A percentile compares a stretch with the other conserved stretches of the same genome.
phyloP scores from a whole-genome alignment of 2,888 invertebrate species.

The Pheosia tremula region DNA sequence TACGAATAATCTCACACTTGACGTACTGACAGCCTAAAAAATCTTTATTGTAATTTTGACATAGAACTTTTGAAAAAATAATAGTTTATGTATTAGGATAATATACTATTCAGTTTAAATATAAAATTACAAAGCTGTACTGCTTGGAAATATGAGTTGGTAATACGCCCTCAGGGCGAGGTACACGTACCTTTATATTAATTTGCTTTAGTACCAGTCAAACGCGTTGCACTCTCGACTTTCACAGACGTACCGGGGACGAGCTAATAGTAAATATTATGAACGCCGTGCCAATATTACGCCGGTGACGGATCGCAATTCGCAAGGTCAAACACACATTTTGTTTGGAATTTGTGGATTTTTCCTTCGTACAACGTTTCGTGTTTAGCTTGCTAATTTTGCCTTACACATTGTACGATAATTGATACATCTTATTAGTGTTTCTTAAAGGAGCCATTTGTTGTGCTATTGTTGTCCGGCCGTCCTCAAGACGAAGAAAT shows the following conservation, averaged over 20 bases:
- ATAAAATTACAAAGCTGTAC: too few species aligned
- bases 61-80: too few species aligned
- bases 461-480: too few species aligned
- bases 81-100: too few species aligned
- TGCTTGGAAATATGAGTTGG: too few species aligned
- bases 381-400: neutral
- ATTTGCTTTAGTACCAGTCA: neutral
- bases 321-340: neutral
- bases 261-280: slow-evolving; percentile 1
- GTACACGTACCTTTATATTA: neutral
- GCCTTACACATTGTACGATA: neutral
- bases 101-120: too few species aligned
- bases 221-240: neutral
- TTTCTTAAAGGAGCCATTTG: neutral
- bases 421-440: neutral
- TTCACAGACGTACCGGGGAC: neutral
- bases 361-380: neutral
- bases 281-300: slow-evolving; percentile 2
- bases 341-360: neutral
- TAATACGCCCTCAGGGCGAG: neutral
- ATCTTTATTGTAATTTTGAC: too few species aligned
- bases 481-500: too few species aligned
- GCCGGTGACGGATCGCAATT: neutral
- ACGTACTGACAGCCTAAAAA: too few species aligned
- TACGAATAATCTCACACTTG: too few species aligned